These are phyloP conservation scores for Anastrepha obliqua DNA, from an alignment of 1,140 invertebrate genomes.

Conservation along the genomic window DNA sequence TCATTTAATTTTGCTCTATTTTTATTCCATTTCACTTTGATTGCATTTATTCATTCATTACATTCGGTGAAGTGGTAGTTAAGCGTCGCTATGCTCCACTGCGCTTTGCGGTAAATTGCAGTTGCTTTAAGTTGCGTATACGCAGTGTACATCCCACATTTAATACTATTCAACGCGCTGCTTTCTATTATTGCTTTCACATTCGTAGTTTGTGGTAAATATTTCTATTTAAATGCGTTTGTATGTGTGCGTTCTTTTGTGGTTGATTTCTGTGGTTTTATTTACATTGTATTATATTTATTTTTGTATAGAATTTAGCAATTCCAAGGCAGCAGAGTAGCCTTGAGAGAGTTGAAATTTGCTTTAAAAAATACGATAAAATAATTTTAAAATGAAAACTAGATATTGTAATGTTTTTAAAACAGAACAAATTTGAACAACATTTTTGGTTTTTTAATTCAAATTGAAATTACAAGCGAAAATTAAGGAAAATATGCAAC, in stretches of 20 bases:
- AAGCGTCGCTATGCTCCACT: neutral
- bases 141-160: neutral
- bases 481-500: too few species aligned
- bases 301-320: neutral
- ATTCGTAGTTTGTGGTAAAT: conserved; percentile 1
- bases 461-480: too few species aligned
- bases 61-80: neutral
- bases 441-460: too few species aligned
- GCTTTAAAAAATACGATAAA: too few species aligned
- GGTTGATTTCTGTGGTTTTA: neutral
- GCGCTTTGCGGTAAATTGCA: neutral
- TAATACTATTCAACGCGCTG: neutral
- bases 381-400: too few species aligned
- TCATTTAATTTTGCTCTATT: neutral
- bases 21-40: neutral
- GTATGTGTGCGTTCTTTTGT: neutral
- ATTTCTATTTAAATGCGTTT: neutral
- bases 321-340: neutral
- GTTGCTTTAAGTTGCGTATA: conserved; percentile 2
- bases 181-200: conserved; percentile 1
- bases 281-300: neutral
- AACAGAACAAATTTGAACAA: too few species aligned
- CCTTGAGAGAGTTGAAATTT: neutral
- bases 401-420: too few species aligned
- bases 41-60: conserved; percentile 24